These are phyloP conservation scores for Autographa pulchrina DNA, from an alignment of 2,888 invertebrate species.

Conservation along the genomic window DNA sequence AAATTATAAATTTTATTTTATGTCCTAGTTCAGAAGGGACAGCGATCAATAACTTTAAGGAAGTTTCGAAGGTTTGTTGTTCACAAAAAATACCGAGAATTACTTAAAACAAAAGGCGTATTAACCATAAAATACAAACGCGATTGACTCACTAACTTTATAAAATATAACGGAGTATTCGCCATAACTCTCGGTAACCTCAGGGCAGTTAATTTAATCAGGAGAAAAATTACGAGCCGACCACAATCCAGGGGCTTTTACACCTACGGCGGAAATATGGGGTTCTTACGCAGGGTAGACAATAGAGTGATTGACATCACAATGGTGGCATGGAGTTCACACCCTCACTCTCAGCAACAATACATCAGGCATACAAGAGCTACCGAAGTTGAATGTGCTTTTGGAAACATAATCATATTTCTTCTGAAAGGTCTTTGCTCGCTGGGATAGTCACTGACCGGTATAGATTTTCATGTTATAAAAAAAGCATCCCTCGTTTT, in stretches of 20 bases:
- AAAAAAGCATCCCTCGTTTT: background rate
- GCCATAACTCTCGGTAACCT: slow-evolving; percentile 45
- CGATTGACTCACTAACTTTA: slow-evolving; percentile 33
- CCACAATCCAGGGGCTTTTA: slow-evolving; percentile 13
- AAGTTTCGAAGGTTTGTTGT: background rate
- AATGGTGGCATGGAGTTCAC: slow-evolving; percentile 2
- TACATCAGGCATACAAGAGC: background rate
- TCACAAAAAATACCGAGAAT: background rate
- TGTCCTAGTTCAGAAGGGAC: background rate
- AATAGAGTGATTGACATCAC: slow-evolving; percentile 28
- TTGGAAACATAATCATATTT: background rate
- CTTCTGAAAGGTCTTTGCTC: background rate
- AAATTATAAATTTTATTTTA: background rate
- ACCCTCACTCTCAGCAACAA: background rate
- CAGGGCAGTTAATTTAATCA: slow-evolving; percentile 54
- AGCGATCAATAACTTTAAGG: background rate
- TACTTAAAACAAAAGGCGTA: slow-evolving; percentile 13
- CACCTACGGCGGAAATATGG: slow-evolving; percentile 36
- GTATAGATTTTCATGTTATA: background rate
- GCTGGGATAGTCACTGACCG: slow-evolving; percentile 4
- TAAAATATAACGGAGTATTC: slow-evolving; percentile 33
- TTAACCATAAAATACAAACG: slow-evolving; percentile 29
- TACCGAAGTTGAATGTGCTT: background rate
- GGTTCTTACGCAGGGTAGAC: slow-evolving; percentile 27
- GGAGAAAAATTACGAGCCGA: slow-evolving; percentile 36